Evolutionary conservation across 2,888 invertebrate species (phyloP), one percentile per base, ranked within the genome.

Genomic region (Machimus atricapillus): DNA sequence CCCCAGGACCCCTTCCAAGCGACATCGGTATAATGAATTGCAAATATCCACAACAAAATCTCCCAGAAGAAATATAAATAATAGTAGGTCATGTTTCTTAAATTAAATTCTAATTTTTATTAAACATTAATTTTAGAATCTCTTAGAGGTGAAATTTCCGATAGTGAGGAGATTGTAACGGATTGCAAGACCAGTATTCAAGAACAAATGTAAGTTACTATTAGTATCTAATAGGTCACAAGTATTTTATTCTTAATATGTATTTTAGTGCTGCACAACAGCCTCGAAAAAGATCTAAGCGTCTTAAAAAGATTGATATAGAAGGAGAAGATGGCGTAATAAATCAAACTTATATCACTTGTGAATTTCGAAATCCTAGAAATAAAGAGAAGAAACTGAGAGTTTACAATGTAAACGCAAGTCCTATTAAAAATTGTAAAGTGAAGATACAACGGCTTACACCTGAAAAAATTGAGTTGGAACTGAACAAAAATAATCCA

Each of bases 31-130:
- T 43, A 58, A 31, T 43, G 66, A 74, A 58, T 27, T 86, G 12
- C 40, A 86, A 34, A 43, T 86, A 37, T 40, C 77, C 4, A 82
- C 82, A n/a, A 56, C 7, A n/a, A 83, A 83, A 27, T 83, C 83
- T 37, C 83, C 83, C 19, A 78, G 2, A 43, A 27, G 43, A 40
- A 43, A 34, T 23, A 19, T 37, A 74, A 37, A n/a, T 74, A 14
- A 31, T 34, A 46, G 43, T 16, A 76, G 27, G 76, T 27, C 27
- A 23, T 23, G 8, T 9, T 58, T 66, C 5, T 1, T 66, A 23
- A 23, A 12, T 2, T n/a, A n/a, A 23, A 19, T 2, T 23, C 19
- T 19, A 8, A 12, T 23, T 23, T 23, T 66, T 23, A 66, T 23
- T 12, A 66, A 23, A 27, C 27, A 19, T 12, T 66, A 12, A 66